Evolutionary conservation across 1,140 invertebrate species (phyloP), one percentile per base, ranked within the genome.

Genomic region (Bombyx mandarina): DNA sequence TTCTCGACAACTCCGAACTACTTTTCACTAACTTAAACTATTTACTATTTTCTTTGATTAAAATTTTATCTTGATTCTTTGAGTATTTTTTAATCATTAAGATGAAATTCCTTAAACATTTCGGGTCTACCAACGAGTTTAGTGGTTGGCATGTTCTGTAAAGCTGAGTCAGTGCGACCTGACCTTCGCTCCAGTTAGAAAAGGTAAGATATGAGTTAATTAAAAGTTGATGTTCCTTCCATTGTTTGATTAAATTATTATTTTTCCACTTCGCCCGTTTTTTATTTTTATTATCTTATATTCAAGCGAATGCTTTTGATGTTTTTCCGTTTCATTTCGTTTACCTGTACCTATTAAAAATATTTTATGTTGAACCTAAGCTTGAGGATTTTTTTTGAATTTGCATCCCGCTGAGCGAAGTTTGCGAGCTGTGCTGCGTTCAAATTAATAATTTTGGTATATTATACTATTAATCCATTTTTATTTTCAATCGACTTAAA

Each of bases 181-280:
- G 56, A 53, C 57, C 61, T 22, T 45, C 53, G 54, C 56, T 60
- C 54, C 43, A 46, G n/a, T 50, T 54, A 52, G 35, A 52, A 45
- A 60, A 69, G 66, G 66, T 69, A 69, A 69, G 63, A 56, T 58
- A 60, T 57, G 42, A 53, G 8, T 57, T 59, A 52, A 62, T 64
- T 58, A 62, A 58, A 67, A 60, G 55, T 62, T 52, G 6, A 18
- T 22, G 48, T 10, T 48, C n/a, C 48, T 35, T 45, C 18, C 45
- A 54, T 46, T 52, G 49, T 56, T 56, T 53, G 52, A 8, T 10
- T 54, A 45, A 42, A 54, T 51, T 55, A 52, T 55, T 0, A 35
- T 51, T 3, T 9, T 51, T 51, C 1, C 5, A 22, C 8, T n/a
- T 18, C 9, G 48, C n/a, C 7, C n/a, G 0, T 8, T 18, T 50